phyloP scores from a whole-genome alignment of 2,797 vertebrate species.

The Sebastes vulpes region DNA sequence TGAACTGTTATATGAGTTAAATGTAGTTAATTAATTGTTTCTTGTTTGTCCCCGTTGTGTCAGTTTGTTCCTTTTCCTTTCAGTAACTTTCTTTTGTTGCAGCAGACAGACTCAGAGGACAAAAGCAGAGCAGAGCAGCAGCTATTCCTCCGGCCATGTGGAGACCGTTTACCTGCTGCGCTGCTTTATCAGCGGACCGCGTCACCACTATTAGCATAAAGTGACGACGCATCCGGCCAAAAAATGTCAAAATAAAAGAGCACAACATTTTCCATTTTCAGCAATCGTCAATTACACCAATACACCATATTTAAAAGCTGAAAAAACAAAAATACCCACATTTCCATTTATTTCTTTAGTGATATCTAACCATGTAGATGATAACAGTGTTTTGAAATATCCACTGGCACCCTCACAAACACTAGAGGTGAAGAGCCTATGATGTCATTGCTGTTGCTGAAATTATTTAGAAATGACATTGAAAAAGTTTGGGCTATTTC shows the following conservation, averaged over 20 bases:
- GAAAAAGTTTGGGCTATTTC: neutral
- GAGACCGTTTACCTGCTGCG: neutral
- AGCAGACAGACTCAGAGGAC: neutral
- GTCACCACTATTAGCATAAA: fast-evolving
- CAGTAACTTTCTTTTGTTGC: constrained; percentile 20
- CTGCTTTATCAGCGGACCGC: neutral
- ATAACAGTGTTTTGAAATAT: too few relatives aligned
- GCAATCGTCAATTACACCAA: too few relatives aligned
- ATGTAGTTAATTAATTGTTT: neutral
- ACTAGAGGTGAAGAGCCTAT: too few relatives aligned
- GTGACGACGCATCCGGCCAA: neutral
- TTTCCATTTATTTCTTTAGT: too few relatives aligned
- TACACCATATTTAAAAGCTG: too few relatives aligned
- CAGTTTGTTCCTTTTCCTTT: neutral
- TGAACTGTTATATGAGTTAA: neutral
- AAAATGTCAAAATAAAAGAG: constrained; percentile 22
- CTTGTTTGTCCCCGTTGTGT: neutral
- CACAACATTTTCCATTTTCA: neutral
- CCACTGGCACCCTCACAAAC: too few relatives aligned
- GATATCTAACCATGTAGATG: too few relatives aligned
- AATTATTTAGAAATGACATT: neutral
- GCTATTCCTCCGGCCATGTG: neutral
- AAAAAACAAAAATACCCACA: too few relatives aligned
- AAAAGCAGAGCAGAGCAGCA: too few relatives aligned
- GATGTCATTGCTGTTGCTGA: too few relatives aligned